Evolutionary conservation across 2,888 invertebrate genomes (phyloP), one percentile per base, ranked within the genome.

Genomic region (Hemithea aestivaria): DNA sequence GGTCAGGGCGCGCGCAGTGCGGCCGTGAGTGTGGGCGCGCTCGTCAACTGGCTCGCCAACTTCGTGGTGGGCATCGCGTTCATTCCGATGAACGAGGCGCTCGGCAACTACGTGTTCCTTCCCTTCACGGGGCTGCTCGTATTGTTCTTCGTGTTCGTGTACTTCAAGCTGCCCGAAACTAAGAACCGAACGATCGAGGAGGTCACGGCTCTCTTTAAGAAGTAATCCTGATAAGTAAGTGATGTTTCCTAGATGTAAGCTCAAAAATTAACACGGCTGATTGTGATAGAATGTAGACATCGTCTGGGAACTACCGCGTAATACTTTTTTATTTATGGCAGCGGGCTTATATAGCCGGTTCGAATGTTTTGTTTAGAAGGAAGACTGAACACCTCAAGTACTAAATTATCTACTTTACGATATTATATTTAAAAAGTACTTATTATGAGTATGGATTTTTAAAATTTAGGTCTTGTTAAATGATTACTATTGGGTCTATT

Each of bases 11-110:
- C 88, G 1, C 65, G 88, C 30, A 82, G 84, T 39, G 84, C 87
- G 5, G 88, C 88, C 0, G 87, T 88, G 7, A 87, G 88, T 39
- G 74, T 87, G 1, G 88, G 87, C 2, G 87, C 88, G 7, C 62
- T 85, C 1, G 80, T 87, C 35, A 88, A 88, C 58, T 88, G 88
- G 88, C 74, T 87, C 28, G 87, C 88, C 7, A 88, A 88, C 62
- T 87, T 88, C 40, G 59, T 87, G n/a, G 81, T 88, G n/a, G 85
- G 87, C 1, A 56, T 88, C 5, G 67, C 79, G 0, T 88, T 88
- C 58, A 73, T 84, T 22, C 66, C 78, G 2, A 68, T 88, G 71
- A 70, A 67, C 1, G 52, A 65, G 0, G 70, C 69, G 1, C 59
- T 88, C 10, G 77, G 71, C 9, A 72, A 83, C 56, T 83, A 67